These are phyloP conservation scores for Eilema griseolum DNA, from an alignment of 2,888 invertebrate species.

Conservation along the genomic window DNA sequence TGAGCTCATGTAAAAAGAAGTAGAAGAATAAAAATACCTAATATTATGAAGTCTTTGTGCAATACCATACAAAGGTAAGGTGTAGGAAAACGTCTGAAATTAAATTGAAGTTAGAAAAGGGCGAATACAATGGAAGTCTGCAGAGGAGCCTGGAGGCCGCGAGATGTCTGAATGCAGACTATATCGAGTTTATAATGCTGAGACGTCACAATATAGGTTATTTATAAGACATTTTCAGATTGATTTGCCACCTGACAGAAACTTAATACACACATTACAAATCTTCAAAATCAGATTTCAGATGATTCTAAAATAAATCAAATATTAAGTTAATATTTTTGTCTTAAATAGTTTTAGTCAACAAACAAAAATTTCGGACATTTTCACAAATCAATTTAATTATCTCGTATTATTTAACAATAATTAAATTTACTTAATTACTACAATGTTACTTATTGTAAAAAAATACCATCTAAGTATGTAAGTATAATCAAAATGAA, in stretches of 20 bases:
- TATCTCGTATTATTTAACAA: not conserved
- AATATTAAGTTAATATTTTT: not conserved
- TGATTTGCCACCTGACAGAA: conserved; percentile 60
- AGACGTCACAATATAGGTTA: conserved; percentile 67
- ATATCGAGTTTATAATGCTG: conserved; percentile 70
- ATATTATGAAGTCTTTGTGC: conserved; percentile 48
- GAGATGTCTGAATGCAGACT: conserved; percentile 69
- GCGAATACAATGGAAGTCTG: conserved; percentile 69
- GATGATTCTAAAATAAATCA: not conserved
- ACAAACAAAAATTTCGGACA: not conserved
- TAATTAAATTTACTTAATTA: no score
- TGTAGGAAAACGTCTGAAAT: conserved; percentile 72
- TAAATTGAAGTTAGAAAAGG: conserved; percentile 76
- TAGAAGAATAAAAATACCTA: conserved; percentile 42
- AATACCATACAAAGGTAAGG: conserved; percentile 59
- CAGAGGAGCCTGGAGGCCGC: conserved; percentile 55
- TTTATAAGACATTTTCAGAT: conserved; percentile 69
- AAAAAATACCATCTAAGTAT: no score
- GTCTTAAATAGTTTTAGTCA: not conserved
- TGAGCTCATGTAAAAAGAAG: conserved; percentile 27
- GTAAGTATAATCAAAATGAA: not conserved
- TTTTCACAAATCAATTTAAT: not conserved
- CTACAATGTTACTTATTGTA: no score
- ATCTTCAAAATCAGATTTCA: not conserved
- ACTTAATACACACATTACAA: conserved; percentile 1